Base-by-base conservation (phyloP, 2,113 vertebrate species). In the Dermatemys mawii region DNA sequence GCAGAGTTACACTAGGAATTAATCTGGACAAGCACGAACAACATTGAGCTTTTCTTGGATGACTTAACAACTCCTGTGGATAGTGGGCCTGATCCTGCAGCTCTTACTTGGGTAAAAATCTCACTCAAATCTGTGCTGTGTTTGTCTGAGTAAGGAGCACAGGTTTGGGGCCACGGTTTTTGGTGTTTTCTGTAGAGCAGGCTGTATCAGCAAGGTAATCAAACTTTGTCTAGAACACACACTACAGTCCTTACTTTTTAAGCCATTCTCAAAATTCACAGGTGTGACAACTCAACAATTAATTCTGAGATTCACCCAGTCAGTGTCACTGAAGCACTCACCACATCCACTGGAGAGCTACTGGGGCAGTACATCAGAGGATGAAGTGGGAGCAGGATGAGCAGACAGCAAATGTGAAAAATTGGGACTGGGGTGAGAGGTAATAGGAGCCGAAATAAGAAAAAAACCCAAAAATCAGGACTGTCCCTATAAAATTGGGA, bases 361-460 rank as follows among this genome's bases (percentile, higher is more conserved):
- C 70, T 26, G 70, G 35, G 22, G 21, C 38, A 44, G 38, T 24
- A 41, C 21, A 22, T 75, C 38, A 75, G 83, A 48, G 95, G 60
- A 73, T 54, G 38, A 57, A 80, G 60, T 29, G 0, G 0, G 7
- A 70, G 78, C 0, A n/a, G n/a, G n/a, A n/a, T n/a, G n/a, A n/a
- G n/a, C n/a, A n/a, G n/a, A n/a, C n/a, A n/a, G n/a, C n/a, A n/a
- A n/a, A n/a, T n/a, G n/a, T n/a, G n/a, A n/a, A n/a, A n/a, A n/a
- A n/a, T n/a, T n/a, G n/a, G n/a, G n/a, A n/a, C n/a, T n/a, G n/a
- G n/a, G n/a, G n/a, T n/a, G n/a, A n/a, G n/a, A n/a, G n/a, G n/a
- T n/a, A n/a, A n/a, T n/a, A n/a, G n/a, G n/a, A n/a, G n/a, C n/a
- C n/a, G n/a, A n/a, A n/a, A n/a, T n/a, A n/a, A n/a, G n/a, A n/a